Evolutionary conservation across 2,113 vertebrate genomes (phyloP).

Genomic region (Deroptyus accipitrinus): DNA sequence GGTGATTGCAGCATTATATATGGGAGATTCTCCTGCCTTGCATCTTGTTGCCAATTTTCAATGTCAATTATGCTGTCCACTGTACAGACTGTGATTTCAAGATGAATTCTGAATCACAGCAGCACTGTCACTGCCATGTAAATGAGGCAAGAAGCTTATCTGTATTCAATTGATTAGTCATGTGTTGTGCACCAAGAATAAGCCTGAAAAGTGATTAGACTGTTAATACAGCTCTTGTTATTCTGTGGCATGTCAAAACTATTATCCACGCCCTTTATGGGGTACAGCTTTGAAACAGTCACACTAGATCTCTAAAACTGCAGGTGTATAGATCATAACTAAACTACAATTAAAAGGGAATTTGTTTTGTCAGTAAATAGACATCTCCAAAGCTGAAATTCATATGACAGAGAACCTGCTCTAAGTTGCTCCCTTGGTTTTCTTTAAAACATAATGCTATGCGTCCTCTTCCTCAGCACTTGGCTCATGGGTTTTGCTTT

Average conservation of each 20-base stretch:
- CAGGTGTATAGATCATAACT: background rate
- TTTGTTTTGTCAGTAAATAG: background rate
- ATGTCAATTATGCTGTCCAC: background rate
- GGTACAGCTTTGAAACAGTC: background rate
- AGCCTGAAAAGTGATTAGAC: background rate
- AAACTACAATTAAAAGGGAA: background rate
- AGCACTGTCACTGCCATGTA: background rate
- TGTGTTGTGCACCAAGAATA: background rate
- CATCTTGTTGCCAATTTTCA: background rate
- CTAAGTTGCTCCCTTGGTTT: background rate
- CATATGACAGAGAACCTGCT: background rate
- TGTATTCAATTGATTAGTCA: background rate
- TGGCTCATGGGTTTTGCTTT: background rate
- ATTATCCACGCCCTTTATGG: background rate
- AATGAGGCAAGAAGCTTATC: background rate
- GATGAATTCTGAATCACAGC: background rate
- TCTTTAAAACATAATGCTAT: background rate
- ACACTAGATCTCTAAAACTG: background rate
- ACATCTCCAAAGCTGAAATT: background rate
- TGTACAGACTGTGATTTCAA: background rate
- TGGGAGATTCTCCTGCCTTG: background rate
- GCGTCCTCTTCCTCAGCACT: background rate
- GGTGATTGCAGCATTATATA: background rate
- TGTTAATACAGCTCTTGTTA: background rate
- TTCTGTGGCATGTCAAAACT: background rate